Evolutionary conservation across 2,888 invertebrate genomes (phyloP).

Genomic region (Drosophila neutralis): DNA sequence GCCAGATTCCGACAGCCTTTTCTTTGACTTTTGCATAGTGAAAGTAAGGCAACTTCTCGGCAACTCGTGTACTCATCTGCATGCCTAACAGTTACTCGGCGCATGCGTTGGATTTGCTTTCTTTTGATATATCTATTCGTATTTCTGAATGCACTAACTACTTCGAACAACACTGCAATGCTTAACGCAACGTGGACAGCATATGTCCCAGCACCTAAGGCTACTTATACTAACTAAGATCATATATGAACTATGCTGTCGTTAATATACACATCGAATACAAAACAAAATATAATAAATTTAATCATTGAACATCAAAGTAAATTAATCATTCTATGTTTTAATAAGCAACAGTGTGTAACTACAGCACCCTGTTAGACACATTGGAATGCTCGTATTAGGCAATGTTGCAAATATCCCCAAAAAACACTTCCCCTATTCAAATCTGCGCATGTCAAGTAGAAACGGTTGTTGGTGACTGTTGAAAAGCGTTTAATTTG

Average conservation of each 20-base stretch:
- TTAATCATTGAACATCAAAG: not conserved
- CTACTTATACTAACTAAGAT: constrained; percentile 48
- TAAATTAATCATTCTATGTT: not conserved
- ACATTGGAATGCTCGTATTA: constrained; percentile 6
- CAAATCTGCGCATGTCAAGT: constrained; percentile 42
- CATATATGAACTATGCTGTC: constrained; percentile 10
- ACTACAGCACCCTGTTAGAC: not conserved
- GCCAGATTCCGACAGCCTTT: constrained; percentile 33
- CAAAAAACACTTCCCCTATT: constrained; percentile 30
- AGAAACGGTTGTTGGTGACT: constrained; percentile 56
- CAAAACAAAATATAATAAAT: not conserved
- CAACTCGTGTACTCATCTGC: constrained; percentile 11
- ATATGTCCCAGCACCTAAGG: not conserved
- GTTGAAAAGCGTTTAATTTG: constrained; percentile 56
- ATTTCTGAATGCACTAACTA: constrained; percentile 27
- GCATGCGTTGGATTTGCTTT: constrained; percentile 55
- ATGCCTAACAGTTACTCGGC: constrained; percentile 18
- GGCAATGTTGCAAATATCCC: constrained; percentile 21
- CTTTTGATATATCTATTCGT: constrained; percentile 44
- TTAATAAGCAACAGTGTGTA: not conserved
- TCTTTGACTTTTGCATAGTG: constrained; percentile 46
- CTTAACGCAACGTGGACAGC: constrained; percentile 32
- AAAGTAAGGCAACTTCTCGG: constrained; percentile 42
- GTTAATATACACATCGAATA: not conserved
- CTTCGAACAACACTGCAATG: constrained; percentile 12